Percentiles rank a stretch among this genome's conserved stretches.
Evolutionary conservation across 1,140 invertebrate genomes (phyloP).

Genomic region (Drosophila saltans): DNA sequence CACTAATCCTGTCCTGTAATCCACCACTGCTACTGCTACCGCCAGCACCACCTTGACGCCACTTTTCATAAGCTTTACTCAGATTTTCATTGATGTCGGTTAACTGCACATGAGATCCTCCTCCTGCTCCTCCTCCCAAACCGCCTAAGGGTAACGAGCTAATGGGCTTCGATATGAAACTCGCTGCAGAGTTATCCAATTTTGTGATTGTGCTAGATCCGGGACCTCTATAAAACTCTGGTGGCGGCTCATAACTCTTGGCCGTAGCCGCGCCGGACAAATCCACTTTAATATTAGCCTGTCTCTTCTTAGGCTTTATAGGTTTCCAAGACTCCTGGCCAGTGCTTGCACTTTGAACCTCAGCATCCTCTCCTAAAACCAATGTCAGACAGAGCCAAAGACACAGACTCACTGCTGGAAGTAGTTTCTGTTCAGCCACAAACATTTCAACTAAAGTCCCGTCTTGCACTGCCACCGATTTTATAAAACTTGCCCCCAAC

Average conservation of each 20-base stretch:
- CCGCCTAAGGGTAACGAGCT: constrained; percentile 23
- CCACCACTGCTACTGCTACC: neutral
- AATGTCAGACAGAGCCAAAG: constrained; percentile 13
- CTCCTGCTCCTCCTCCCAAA: neutral
- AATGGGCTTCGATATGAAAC: constrained; percentile 48
- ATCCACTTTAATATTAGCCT: constrained; percentile 48
- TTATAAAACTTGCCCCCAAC: constrained; percentile 28
- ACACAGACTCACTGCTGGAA: constrained; percentile 26
- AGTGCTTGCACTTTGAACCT: constrained; percentile 12
- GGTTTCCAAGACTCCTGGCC: constrained; percentile 37
- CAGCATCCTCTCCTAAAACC: constrained; percentile 9
- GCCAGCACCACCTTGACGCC: constrained; percentile 39
- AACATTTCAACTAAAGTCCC: constrained; percentile 47
- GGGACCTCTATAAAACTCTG: constrained; percentile 77
- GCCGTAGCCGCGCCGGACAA: constrained; percentile 48
- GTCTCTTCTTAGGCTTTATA: constrained; percentile 43
- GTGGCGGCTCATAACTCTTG: constrained; percentile 79
- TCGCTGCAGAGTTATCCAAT: constrained; percentile 40
- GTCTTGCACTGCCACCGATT: constrained; percentile 11
- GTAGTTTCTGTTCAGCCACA: constrained; percentile 36
- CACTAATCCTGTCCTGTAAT: constrained; percentile 67
- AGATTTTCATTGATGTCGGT: constrained; percentile 53
- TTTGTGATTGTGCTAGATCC: constrained; percentile 42
- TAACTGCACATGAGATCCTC: constrained; percentile 24
- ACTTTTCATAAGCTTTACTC: constrained; percentile 69